Conservation (phyloP, 2,113 vertebrate species). For the Microcebus griseorufus region DNA sequence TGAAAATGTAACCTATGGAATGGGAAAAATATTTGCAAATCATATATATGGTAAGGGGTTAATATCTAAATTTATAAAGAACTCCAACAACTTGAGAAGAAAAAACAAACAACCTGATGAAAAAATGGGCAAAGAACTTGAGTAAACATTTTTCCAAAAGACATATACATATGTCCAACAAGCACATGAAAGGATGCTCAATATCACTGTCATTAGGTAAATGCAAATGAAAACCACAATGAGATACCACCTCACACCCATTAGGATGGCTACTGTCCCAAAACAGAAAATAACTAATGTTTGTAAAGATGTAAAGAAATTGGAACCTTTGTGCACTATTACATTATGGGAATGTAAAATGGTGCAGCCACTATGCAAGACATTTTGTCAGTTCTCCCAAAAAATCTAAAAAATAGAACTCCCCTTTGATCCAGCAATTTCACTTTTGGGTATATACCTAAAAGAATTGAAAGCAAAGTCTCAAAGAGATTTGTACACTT, state of each 20-base stretch:
- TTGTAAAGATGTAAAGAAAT: background rate
- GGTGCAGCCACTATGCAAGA: background rate
- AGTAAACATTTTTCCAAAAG: background rate
- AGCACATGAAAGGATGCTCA: background rate
- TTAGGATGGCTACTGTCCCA: background rate
- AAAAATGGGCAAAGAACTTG: background rate
- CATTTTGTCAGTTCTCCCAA: background rate
- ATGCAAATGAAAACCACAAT: background rate
- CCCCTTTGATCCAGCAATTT: background rate
- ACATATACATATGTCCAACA: background rate
- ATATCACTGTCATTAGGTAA: background rate
- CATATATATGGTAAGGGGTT: background rate
- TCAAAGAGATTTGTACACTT: background rate
- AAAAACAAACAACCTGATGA: background rate
- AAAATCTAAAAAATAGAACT: background rate
- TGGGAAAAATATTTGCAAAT: background rate
- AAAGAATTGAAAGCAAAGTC: background rate
- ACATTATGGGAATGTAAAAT: background rate
- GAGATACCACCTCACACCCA: background rate
- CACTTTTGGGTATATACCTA: background rate
- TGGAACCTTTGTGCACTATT: background rate
- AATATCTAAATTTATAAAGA: background rate
- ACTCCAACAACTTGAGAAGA: background rate
- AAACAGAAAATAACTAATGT: background rate
- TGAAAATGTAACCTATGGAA: background rate